phyloP scores from a whole-genome alignment of 1,140 invertebrate genomes.

The Brachionus plicatilis region DNA sequence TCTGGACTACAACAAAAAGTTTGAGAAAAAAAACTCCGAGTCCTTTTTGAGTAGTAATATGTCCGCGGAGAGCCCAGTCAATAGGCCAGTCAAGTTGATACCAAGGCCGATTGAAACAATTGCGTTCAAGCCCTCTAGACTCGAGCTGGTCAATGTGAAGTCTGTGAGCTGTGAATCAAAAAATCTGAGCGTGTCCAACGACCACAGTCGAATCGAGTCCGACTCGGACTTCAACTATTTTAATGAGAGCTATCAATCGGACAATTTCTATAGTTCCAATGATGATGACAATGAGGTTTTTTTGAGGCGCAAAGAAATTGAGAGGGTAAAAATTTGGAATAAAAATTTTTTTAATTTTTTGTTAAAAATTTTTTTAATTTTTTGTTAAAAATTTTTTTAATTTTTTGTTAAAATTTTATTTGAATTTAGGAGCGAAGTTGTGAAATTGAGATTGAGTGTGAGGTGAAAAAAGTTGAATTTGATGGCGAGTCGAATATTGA shows the following conservation, averaged over 20 bases:
- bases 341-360: background rate
- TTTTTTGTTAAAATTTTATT: background rate
- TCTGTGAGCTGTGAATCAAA: background rate
- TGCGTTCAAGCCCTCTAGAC: conserved; percentile 6
- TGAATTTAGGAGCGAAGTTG: background rate
- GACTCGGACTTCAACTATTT: background rate
- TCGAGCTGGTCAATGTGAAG: background rate
- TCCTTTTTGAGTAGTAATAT: background rate
- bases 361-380: background rate
- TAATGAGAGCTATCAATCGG: background rate
- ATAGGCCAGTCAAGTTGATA: background rate
- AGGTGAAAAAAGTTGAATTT: background rate
- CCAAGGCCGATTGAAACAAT: conserved; percentile 19
- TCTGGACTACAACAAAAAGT: conserved; percentile 25
- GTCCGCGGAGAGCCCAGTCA: background rate
- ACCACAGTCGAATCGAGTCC: background rate
- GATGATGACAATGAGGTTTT: conserved; percentile 37
- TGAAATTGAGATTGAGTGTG: background rate
- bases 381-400: background rate
- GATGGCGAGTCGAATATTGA: conserved; percentile 17
- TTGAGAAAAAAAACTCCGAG: conserved; percentile 36
- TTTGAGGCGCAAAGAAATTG: background rate
- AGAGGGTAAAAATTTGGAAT: background rate
- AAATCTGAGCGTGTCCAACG: background rate
- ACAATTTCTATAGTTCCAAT: conserved; percentile 1